Evolutionary conservation across 2,113 vertebrate genomes (phyloP).

Genomic region (Alligator mississippiensis): DNA sequence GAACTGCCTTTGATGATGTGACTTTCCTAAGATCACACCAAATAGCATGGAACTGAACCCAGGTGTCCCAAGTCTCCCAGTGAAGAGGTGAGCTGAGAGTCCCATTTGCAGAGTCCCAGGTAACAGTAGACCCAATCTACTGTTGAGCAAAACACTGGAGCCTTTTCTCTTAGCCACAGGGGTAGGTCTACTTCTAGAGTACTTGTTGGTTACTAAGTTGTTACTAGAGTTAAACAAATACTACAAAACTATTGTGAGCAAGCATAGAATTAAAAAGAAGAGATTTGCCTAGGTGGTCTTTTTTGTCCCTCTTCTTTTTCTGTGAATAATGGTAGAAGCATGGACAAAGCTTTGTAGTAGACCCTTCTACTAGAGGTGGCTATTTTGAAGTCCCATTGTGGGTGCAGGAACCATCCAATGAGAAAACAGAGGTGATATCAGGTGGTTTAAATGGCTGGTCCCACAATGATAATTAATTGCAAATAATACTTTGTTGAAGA

Average conservation of each 20-base stretch:
- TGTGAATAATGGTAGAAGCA: neutral
- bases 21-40: too few relatives aligned
- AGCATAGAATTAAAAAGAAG: neutral
- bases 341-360: neutral
- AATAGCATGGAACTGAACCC: neutral
- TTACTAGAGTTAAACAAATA: neutral
- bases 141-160: too few relatives aligned
- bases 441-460: neutral
- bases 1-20: rapidly evolving
- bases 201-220: neutral
- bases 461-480: neutral
- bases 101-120: neutral
- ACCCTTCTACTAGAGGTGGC: neutral
- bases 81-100: neutral
- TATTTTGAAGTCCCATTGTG: rapidly evolving
- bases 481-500: rapidly evolving
- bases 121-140: neutral
- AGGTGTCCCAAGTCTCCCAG: neutral
- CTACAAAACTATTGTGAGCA: neutral
- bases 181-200: neutral
- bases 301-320: neutral
- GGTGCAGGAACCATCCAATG: neutral
- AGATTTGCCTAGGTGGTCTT: neutral
- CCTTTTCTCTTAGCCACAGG: neutral
- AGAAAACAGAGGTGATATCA: neutral